Conservation (phyloP, 2,888 invertebrate species). For the Biston betularia region DNA sequence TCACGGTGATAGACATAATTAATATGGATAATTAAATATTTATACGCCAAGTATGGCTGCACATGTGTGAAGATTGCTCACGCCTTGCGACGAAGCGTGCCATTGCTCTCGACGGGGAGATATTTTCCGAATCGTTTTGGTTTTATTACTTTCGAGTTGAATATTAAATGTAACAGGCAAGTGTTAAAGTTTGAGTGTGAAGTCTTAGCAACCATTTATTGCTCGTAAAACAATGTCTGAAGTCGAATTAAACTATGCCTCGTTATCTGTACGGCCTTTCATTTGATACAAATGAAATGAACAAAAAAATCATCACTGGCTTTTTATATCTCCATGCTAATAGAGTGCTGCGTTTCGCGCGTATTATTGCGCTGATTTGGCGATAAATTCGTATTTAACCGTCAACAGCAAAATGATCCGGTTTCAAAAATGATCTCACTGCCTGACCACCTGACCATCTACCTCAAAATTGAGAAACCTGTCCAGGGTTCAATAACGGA, state of each 20-base stretch:
- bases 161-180: constrained; percentile 48
- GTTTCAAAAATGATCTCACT: constrained; percentile 75
- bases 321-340: background rate
- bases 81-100: constrained; percentile 62
- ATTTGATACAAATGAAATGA: constrained; percentile 9
- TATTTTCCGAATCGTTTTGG: constrained; percentile 51
- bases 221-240: constrained; percentile 46
- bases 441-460: constrained; percentile 64
- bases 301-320: background rate
- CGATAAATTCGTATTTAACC: constrained; percentile 40
- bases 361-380: background rate
- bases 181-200: constrained; percentile 44
- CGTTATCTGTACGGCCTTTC: constrained; percentile 11
- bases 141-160: constrained; percentile 57
- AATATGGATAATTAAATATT: constrained; percentile 39
- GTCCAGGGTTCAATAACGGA: constrained; percentile 27
- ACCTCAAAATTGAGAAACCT: constrained; percentile 46
- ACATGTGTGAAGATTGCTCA: constrained; percentile 61
- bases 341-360: background rate
- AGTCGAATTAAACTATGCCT: constrained; percentile 15
- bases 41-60: constrained; percentile 31
- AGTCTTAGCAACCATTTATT: constrained; percentile 51
- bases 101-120: constrained; percentile 52
- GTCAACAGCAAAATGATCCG: constrained; percentile 60
- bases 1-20: constrained; percentile 29